phyloP scores from a whole-genome alignment of 2,888 invertebrate genomes.

The Zygogramma bicolorata region DNA sequence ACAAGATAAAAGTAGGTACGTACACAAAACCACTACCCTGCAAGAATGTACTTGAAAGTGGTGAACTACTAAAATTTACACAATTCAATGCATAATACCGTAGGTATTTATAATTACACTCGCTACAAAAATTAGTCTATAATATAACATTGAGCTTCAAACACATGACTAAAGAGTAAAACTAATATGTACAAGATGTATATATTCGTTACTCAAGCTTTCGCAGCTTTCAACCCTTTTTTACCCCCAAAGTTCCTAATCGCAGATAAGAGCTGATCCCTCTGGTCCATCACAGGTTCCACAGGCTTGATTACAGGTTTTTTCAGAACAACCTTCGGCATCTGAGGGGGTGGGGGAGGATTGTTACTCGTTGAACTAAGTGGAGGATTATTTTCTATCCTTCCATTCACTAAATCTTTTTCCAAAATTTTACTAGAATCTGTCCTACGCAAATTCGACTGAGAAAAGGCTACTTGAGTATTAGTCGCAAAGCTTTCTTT shows the following conservation, averaged over 20 bases:
- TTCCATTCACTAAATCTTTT: neutral
- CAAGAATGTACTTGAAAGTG: conserved; percentile 30
- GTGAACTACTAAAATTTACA: conserved; percentile 25
- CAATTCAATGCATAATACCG: neutral
- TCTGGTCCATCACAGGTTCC: conserved; percentile 68
- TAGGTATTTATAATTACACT: conserved; percentile 17
- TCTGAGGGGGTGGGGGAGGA: conserved; percentile 62
- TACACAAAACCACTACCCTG: conserved; percentile 24
- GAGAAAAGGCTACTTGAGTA: conserved; percentile 65
- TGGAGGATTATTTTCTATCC: neutral
- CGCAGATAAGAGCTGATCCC: conserved; percentile 77
- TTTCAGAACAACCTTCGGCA: conserved; percentile 55
- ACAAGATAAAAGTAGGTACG: conserved; percentile 25
- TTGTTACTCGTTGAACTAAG: neutral
- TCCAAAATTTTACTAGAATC: conserved; percentile 58
- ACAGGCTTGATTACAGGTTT: conserved; percentile 46
- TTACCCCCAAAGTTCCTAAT: conserved; percentile 77
- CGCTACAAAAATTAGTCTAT: conserved; percentile 14
- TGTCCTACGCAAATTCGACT: conserved; percentile 67
- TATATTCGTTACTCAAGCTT: conserved; percentile 47
- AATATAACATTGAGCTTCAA: conserved; percentile 25
- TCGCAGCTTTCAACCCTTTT: conserved; percentile 61
- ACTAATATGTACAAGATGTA: conserved; percentile 9
- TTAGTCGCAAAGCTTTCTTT: conserved; percentile 50
- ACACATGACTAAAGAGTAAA: conserved; percentile 10